Conservation (phyloP, 2,888 invertebrate genomes). For the Hoplodrina ambigua region DNA sequence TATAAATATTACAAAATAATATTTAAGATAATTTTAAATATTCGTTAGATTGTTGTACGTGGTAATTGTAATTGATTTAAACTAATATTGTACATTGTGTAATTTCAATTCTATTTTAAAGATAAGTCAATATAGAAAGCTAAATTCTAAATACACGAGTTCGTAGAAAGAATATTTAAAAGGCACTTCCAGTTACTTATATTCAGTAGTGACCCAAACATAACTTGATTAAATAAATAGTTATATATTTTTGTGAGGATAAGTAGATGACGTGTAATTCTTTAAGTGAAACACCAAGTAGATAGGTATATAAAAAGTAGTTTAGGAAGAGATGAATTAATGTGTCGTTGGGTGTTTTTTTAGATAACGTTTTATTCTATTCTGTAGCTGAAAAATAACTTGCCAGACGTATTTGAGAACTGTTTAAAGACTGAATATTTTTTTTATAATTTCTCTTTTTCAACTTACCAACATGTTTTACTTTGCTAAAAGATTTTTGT, state of each 20-base stretch:
- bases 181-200: conserved; percentile 51
- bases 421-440: conserved; percentile 61
- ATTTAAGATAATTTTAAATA: conserved; percentile 47
- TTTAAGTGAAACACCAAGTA: conserved; percentile 68
- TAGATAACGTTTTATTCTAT: conserved; percentile 40
- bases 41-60: conserved; percentile 53
- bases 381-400: conserved; percentile 34
- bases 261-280: conserved; percentile 55
- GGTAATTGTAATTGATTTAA: conserved; percentile 32
- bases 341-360: conserved; percentile 52
- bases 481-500: conserved; percentile 14
- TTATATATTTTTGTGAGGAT: conserved; percentile 74
- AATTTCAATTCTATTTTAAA: conserved; percentile 59
- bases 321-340: conserved; percentile 46
- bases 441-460: conserved; percentile 11
- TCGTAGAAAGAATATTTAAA: conserved; percentile 48
- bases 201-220: conserved; percentile 51
- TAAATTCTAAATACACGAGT: conserved; percentile 79
- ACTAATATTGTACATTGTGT: conserved; percentile 57
- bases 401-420: conserved; percentile 43
- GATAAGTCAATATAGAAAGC: conserved; percentile 74
- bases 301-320: conserved; percentile 58
- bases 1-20: conserved; percentile 47
- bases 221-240: conserved; percentile 52
- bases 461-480: background rate